A percentile compares a stretch with the other conserved stretches of the same genome.
Conservation (phyloP, 2,797 vertebrate genomes). For the Xenopus petersii region DNA sequence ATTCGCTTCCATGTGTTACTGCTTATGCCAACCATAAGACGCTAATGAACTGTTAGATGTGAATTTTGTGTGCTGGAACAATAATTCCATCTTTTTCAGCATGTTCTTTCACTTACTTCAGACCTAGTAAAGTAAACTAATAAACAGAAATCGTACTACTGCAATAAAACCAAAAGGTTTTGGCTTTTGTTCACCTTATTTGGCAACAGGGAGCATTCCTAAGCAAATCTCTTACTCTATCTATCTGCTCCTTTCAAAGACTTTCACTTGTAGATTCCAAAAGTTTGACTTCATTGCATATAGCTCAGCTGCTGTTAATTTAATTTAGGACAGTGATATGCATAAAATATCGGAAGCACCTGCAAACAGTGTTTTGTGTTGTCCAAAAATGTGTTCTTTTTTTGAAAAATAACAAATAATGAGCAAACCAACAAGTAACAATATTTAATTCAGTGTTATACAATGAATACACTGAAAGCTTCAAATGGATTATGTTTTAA, state of each 20-base stretch:
- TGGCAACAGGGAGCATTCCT: constrained; percentile 38
- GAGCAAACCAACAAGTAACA: no score
- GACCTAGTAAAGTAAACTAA: constrained; percentile 40
- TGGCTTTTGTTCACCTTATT: constrained; percentile 47
- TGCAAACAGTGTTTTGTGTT: constrained; percentile 55
- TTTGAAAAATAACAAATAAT: neutral
- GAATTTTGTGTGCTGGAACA: constrained; percentile 40
- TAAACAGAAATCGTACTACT: constrained; percentile 53
- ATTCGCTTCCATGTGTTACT: constrained; percentile 22
- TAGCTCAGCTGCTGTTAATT: constrained; percentile 67
- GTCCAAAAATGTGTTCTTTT: constrained; percentile 45
- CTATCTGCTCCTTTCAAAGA: constrained; percentile 38
- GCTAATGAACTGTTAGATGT: constrained; percentile 45
- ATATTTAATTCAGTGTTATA: no score
- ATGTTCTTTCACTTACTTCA: constrained; percentile 42
- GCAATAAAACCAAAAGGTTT: constrained; percentile 51
- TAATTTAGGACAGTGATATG: constrained; percentile 62
- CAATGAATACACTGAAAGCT: no score
- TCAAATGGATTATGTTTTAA: no score
- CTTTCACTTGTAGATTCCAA: constrained; percentile 54
- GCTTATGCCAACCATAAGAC: constrained; percentile 23
- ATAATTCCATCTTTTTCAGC: constrained; percentile 31
- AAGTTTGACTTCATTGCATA: constrained; percentile 54
- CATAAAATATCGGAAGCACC: constrained; percentile 66
- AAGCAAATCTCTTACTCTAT: constrained; percentile 28